A percentile compares a stretch with the other conserved stretches of the same genome.
Conservation (phyloP, 23 tunicate species). For the Aplidium turbinatum region DNA sequence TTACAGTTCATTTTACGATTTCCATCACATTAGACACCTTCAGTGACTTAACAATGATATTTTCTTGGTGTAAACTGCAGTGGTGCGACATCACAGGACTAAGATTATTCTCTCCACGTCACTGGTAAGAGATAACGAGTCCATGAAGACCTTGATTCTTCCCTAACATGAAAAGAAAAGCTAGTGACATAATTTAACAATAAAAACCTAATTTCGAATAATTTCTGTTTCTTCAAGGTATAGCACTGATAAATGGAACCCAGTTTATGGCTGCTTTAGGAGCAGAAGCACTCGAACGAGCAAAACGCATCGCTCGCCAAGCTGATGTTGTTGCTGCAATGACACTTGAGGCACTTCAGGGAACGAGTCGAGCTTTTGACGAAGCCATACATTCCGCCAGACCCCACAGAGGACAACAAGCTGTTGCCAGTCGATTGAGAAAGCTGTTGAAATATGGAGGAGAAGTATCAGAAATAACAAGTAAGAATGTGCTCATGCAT, state of each 20-base stretch:
- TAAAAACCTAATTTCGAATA: neutral
- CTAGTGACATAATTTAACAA: too few relatives aligned
- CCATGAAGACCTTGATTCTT: too few relatives aligned
- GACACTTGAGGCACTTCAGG: slow-evolving; percentile 86
- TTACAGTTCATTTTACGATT: too few relatives aligned
- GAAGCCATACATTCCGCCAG: slow-evolving; percentile 85
- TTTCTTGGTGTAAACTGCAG: too few relatives aligned
- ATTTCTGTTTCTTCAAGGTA: slow-evolving; percentile 36
- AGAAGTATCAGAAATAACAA: slow-evolving; percentile 78
- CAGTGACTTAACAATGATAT: too few relatives aligned
- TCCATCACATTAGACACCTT: too few relatives aligned
- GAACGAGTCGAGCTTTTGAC: slow-evolving; percentile 90
- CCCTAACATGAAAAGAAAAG: too few relatives aligned
- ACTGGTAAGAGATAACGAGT: too few relatives aligned
- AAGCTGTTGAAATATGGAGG: slow-evolving; percentile 71
- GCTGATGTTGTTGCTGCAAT: slow-evolving; percentile 97
- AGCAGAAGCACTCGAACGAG: slow-evolving; percentile 88
- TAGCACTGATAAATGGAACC: slow-evolving; percentile 91
- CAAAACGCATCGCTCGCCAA: slow-evolving; percentile 73
- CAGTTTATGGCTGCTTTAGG: slow-evolving; percentile 84
- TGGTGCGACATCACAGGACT: too few relatives aligned
- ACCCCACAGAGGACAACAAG: slow-evolving; percentile 90
- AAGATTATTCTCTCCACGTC: too few relatives aligned
- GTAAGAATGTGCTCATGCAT: slow-evolving; percentile 18
- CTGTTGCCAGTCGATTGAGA: slow-evolving; percentile 84